Conservation (phyloP, 2,888 invertebrate genomes). For the Priocnemis perturbator region DNA sequence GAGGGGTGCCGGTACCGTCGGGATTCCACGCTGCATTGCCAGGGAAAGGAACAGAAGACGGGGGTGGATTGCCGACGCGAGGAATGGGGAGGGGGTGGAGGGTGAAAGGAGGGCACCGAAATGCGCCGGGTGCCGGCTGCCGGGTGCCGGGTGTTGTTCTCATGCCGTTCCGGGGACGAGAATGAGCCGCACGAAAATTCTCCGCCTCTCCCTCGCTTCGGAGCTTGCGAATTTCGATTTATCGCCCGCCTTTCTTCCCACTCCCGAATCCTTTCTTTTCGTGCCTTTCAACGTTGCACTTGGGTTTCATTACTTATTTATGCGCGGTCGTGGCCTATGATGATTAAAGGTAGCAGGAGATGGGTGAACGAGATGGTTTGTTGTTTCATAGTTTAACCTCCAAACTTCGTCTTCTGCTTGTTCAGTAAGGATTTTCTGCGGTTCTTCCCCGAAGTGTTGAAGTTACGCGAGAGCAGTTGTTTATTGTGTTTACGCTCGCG, state of each 20-base stretch:
- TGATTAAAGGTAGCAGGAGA: no score
- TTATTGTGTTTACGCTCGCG: no score
- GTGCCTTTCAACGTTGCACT: no score
- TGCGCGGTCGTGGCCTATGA: no score
- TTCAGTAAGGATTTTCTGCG: constrained; percentile 1
- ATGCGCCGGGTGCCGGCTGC: not conserved
- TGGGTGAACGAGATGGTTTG: no score
- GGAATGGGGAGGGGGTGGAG: not conserved
- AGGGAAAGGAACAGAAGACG: constrained; percentile 43
- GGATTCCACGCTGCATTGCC: constrained; percentile 46
- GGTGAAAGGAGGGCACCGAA: constrained; percentile 1
- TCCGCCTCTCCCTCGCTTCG: constrained; percentile 18
- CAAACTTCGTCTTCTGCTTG: no score
- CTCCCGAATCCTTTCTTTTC: no score
- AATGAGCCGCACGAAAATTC: constrained; percentile 55
- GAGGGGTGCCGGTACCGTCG: constrained; percentile 36
- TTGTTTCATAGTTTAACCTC: no score
- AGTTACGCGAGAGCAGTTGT: no score
- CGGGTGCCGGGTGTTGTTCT: not conserved
- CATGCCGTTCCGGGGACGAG: constrained; percentile 28
- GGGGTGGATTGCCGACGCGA: not conserved
- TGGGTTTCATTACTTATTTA: no score
- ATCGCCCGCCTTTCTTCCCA: no score
- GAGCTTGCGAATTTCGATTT: not conserved
- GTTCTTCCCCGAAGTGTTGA: not conserved